Evolutionary conservation across 2,797 vertebrate species (phyloP).

Genomic region (Bovichtus variegatus): DNA sequence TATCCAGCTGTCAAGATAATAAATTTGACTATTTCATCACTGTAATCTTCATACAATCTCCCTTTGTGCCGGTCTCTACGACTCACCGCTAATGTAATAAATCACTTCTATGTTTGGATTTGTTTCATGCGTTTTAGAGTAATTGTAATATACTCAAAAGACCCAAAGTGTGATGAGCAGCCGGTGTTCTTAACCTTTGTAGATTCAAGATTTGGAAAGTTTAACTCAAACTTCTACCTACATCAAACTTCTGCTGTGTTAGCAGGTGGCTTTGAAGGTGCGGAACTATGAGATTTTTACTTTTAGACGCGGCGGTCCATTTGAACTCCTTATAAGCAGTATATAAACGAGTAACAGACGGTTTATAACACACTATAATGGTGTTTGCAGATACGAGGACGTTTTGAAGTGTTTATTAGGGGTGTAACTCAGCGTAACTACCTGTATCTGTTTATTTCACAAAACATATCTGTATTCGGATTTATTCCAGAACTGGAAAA

Average conservation of each 20-base stretch:
- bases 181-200: constrained; percentile 46
- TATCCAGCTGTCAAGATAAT: constrained; percentile 86
- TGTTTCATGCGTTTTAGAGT: constrained; percentile 67
- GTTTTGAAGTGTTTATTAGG: background rate
- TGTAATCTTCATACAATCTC: constrained; percentile 83
- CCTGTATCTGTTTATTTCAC: background rate
- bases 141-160: constrained; percentile 62
- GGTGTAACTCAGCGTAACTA: background rate
- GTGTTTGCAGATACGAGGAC: background rate
- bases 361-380: background rate
- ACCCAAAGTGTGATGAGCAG: constrained; percentile 38
- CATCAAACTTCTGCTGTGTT: constrained; percentile 26
- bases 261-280: background rate
- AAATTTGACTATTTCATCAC: constrained; percentile 83
- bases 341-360: background rate
- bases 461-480: background rate
- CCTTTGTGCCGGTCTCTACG: constrained; percentile 73
- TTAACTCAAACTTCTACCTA: constrained; percentile 40
- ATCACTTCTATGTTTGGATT: constrained; percentile 77
- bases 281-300: background rate
- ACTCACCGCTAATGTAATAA: constrained; percentile 74
- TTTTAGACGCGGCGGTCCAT: background rate
- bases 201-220: constrained; percentile 62
- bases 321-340: background rate
- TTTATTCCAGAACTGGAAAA: background rate